These are phyloP conservation scores for Cyclopterus lumpus DNA, from an alignment of 2,797 vertebrate genomes.

Conservation along the genomic window DNA sequence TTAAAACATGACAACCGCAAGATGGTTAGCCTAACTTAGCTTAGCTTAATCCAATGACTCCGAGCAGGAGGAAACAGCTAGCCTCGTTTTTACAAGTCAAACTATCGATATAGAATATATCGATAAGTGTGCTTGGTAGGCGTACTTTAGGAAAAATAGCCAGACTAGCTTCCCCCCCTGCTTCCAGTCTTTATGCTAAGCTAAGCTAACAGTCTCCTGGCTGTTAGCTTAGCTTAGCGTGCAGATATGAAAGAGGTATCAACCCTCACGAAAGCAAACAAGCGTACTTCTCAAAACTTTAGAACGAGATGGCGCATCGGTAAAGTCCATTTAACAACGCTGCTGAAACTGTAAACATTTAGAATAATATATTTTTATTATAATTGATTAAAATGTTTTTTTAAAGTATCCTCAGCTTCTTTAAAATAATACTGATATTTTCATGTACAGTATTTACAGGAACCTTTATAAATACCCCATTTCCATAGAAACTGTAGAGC, in stretches of 20 bases:
- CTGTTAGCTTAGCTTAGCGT: neutral
- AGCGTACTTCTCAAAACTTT: neutral
- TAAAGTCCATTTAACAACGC: slow-evolving; percentile 1
- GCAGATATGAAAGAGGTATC: neutral
- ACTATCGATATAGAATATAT: neutral
- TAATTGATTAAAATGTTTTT: slow-evolving; percentile 6
- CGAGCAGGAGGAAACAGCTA: neutral
- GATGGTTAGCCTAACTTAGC: neutral
- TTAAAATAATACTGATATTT: slow-evolving; percentile 84
- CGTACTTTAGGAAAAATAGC: neutral
- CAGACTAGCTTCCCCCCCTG: neutral
- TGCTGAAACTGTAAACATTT: slow-evolving; percentile 16
- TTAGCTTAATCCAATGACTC: neutral
- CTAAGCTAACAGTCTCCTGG: neutral
- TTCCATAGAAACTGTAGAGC: slow-evolving; percentile 77
- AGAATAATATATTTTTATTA: neutral
- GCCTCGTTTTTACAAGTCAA: neutral
- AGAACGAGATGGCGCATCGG: neutral
- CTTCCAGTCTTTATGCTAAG: slow-evolving; percentile 1
- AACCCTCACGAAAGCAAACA: neutral
- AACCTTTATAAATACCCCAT: slow-evolving; percentile 80
- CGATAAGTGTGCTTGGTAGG: neutral
- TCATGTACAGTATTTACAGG: slow-evolving; percentile 88
- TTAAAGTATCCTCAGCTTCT: slow-evolving; percentile 24
- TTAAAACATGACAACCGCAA: neutral